Conservation (phyloP, 2,113 vertebrate genomes). For the Pseudonaja textilis region DNA sequence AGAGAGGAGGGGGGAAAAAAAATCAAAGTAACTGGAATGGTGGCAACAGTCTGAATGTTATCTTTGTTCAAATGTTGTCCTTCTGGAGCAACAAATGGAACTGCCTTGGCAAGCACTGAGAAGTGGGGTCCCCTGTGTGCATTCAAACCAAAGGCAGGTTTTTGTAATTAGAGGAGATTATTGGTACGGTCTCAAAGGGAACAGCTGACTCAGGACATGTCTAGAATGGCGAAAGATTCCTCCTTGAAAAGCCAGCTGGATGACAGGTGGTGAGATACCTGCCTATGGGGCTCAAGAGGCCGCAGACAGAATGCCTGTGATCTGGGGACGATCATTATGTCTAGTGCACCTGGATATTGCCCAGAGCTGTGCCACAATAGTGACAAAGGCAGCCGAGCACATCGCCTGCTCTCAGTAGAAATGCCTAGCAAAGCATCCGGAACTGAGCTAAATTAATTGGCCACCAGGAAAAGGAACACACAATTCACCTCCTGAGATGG, state of each 20-base stretch:
- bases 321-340: background rate
- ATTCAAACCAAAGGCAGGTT: background rate
- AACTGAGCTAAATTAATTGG: background rate
- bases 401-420: background rate
- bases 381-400: background rate
- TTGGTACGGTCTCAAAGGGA: background rate
- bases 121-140: background rate
- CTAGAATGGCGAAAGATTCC: rapidly evolving
- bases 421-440: background rate
- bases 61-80: background rate
- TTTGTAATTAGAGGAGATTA: background rate
- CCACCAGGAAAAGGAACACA: background rate
- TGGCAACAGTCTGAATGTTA: background rate
- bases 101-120: rapidly evolving
- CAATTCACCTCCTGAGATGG: background rate
- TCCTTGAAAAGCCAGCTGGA: slow-evolving; percentile 3
- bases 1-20: rapidly evolving
- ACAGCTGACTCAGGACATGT: background rate
- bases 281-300: background rate
- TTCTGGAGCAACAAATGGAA: background rate
- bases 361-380: background rate
- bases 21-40: background rate
- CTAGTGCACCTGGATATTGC: background rate
- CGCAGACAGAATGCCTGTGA: background rate
- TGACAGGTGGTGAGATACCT: background rate